phyloP scores from a whole-genome alignment of 2,888 invertebrate genomes.

The Drosophila rubida region DNA sequence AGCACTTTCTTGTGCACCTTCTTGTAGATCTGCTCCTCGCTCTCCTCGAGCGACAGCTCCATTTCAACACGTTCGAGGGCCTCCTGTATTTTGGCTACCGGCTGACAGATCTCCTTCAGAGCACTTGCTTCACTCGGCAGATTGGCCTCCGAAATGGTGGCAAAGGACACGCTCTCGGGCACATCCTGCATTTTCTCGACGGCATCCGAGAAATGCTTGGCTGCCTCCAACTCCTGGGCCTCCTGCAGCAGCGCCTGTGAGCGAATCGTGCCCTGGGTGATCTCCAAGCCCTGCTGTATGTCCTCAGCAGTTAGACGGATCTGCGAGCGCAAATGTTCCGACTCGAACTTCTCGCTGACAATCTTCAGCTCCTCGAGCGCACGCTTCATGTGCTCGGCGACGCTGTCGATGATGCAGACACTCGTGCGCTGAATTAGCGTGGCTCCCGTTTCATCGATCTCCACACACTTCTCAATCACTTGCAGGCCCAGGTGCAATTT shows the following conservation, averaged over 20 bases:
- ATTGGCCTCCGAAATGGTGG: constrained; percentile 79
- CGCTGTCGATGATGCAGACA: constrained; percentile 88
- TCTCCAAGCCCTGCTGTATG: constrained; percentile 86
- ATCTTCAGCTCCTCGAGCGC: constrained; percentile 86
- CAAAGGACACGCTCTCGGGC: constrained; percentile 80
- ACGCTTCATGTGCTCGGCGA: constrained; percentile 86
- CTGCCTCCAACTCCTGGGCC: constrained; percentile 84
- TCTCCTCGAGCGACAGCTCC: constrained; percentile 83
- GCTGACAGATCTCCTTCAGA: constrained; percentile 83
- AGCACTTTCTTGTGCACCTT: constrained; percentile 83
- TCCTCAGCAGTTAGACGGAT: constrained; percentile 86
- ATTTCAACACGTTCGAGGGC: constrained; percentile 84
- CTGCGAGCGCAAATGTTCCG: constrained; percentile 84
- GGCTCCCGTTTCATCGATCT: constrained; percentile 88
- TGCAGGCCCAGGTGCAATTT: constrained; percentile 88
- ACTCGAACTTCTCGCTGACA: constrained; percentile 85
- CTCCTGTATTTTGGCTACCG: constrained; percentile 85
- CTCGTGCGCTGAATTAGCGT: constrained; percentile 90
- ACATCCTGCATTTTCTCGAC: constrained; percentile 84
- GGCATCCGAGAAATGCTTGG: constrained; percentile 83
- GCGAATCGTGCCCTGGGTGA: constrained; percentile 86
- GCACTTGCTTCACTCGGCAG: constrained; percentile 83
- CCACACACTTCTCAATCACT: constrained; percentile 89
- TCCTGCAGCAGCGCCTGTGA: constrained; percentile 86
- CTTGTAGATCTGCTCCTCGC: constrained; percentile 81